phyloP scores from a whole-genome alignment of 2,888 invertebrate species.

The Tipula unca region DNA sequence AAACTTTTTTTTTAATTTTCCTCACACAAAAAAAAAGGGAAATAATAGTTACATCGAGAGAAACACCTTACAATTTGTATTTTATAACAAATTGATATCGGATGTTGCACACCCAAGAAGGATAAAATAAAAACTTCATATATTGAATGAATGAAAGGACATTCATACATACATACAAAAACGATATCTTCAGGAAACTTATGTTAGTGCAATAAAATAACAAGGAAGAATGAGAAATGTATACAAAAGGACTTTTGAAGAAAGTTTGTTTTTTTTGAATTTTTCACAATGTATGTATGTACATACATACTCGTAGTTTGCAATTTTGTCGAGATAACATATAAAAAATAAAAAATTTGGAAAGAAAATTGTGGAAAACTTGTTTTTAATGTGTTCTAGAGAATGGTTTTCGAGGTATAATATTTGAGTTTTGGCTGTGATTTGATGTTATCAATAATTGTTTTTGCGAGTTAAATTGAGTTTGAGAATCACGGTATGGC shows the following conservation, averaged over 20 bases:
- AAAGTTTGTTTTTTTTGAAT: background rate
- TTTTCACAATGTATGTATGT: background rate
- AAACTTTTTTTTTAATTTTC: background rate
- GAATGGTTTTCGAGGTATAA: background rate
- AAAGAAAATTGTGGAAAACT: background rate
- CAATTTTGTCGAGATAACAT: background rate
- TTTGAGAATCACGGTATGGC: background rate
- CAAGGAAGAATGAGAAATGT: background rate
- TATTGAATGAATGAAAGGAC: background rate
- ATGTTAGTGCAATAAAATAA: constrained; percentile 14
- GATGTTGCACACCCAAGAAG: background rate
- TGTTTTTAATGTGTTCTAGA: background rate
- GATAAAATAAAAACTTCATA: background rate
- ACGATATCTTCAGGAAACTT: constrained; percentile 8
- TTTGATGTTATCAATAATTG: background rate
- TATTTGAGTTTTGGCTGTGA: background rate
- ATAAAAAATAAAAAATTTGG: background rate
- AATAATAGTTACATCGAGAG: background rate
- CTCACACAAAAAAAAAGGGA: background rate
- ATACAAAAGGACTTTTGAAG: background rate
- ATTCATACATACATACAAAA: background rate
- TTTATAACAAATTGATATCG: constrained; percentile 8
- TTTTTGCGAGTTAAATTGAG: background rate
- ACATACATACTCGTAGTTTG: background rate
- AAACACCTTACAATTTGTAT: constrained; percentile 14